Evolutionary conservation across 2,113 vertebrate species (phyloP), one percentile per base, ranked within the genome.

Genomic region (Eulemur rufifrons): DNA sequence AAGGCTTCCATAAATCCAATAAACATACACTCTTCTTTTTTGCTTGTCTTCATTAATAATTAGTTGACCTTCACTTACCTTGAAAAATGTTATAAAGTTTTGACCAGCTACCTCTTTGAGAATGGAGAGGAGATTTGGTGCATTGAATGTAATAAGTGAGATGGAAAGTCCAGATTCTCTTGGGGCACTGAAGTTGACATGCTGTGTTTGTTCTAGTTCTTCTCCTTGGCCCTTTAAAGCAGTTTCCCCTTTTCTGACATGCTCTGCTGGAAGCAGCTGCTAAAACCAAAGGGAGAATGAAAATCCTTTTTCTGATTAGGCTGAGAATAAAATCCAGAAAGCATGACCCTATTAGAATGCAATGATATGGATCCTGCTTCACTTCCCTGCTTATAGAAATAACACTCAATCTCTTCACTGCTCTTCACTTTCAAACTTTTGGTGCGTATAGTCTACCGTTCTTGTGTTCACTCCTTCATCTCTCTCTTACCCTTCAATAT

Each of bases 11-110:
- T 64, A 94, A 85, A n/a, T 94, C 68, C 89, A 83, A 95, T 88
- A 94, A 94, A 91, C 29, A 42, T 59, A 81, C 1, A 45, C 6
- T 95, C 27, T 14, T 91, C 54, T 69, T 83, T 93, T 96, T 93
- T 61, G 78, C 50, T 93, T 96, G 25, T 25, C 54, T 94, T 94
- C 71, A 96, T 94, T 88, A 96, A 95, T 96, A 87, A 97, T 96
- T 96, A 93, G 61, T 86, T 68, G 82, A 82, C 39, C 63, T 94
- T 73, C 39, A n/a, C 66, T 86, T 94, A 63, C 73, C 32, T 91
- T 94, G 91, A 74, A 90, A 94, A 82, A 61, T 64, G 39, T 83
- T 88, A 80, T 86, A 89, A 52, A 93, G 76, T 86, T 91, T 96
- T 94, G 91, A 95, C 82, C 82, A 93, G 61, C 73, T 77, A 66